Percentiles rank a stretch among this genome's conserved stretches.
Conservation (phyloP, 2,888 invertebrate genomes). For the Protophormia terraenovae region DNA sequence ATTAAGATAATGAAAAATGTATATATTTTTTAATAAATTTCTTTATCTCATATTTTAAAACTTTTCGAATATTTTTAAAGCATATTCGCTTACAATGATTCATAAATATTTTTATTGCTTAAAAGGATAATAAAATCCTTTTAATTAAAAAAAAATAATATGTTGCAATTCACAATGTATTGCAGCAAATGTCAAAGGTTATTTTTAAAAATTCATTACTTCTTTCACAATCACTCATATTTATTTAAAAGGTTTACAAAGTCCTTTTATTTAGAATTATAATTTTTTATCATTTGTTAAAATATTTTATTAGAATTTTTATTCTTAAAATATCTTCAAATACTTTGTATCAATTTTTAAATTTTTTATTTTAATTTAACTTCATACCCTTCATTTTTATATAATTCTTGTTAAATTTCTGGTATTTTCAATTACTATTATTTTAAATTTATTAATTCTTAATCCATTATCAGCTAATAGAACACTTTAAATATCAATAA, state of each 20-base stretch:
- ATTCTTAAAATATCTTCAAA: background rate
- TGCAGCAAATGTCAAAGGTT: no score
- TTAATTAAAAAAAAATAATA: no score
- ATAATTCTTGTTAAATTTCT: background rate
- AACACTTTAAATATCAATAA: background rate
- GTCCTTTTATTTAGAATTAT: no score
- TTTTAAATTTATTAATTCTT: constrained; percentile 23
- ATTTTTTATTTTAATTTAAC: background rate
- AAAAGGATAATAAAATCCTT: no score
- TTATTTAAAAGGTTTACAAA: no score
- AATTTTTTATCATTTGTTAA: no score
- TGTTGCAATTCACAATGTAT: no score
- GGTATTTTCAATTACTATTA: background rate
- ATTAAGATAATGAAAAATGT: background rate
- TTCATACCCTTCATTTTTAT: constrained; percentile 54
- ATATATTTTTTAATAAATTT: background rate
- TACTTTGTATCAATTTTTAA: background rate
- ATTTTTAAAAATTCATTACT: background rate
- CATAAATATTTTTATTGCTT: no score
- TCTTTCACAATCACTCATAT: no score
- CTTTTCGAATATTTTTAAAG: background rate
- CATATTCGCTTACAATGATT: background rate
- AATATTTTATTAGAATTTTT: no score
- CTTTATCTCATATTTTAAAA: background rate
- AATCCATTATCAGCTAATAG: constrained; percentile 14